phyloP scores from a whole-genome alignment of 2,888 invertebrate species.

The Trissonchulus latispiculum region DNA sequence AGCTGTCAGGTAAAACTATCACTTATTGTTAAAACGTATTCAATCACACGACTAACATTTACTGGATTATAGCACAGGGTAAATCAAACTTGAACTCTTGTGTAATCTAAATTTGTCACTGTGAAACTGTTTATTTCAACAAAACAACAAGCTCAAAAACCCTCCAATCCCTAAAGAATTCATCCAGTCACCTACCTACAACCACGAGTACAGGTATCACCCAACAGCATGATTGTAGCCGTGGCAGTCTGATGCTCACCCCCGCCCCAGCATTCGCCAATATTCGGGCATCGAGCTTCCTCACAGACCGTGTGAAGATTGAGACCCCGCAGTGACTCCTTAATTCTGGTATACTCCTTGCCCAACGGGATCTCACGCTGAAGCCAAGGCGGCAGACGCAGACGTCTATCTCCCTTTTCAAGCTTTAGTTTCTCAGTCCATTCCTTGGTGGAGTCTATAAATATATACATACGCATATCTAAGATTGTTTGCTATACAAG shows the following conservation, averaged over 20 bases:
- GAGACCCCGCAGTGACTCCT: constrained; percentile 68
- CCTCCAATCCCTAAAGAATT: too few relatives aligned
- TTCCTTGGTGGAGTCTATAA: too few relatives aligned
- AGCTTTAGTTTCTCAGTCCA: constrained; percentile 20
- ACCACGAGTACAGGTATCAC: constrained; percentile 96
- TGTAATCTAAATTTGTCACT: too few relatives aligned
- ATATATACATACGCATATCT: too few relatives aligned
- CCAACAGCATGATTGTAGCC: constrained; percentile 97
- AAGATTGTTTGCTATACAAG: too few relatives aligned
- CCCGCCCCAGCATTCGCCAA: constrained; percentile 97
- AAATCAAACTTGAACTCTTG: too few relatives aligned
- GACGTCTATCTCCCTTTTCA: constrained; percentile 27
- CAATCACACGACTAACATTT: too few relatives aligned
- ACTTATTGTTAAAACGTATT: too few relatives aligned
- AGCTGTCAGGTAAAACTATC: too few relatives aligned
- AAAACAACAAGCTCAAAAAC: too few relatives aligned
- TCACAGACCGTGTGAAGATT: constrained; percentile 89
- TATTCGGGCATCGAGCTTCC: constrained; percentile 93
- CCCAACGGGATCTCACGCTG: constrained; percentile 86
- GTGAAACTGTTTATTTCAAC: too few relatives aligned
- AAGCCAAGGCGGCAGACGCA: constrained; percentile 85
- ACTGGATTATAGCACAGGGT: too few relatives aligned
- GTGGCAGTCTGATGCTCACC: constrained; percentile 90
- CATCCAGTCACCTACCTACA: constrained; percentile 54
- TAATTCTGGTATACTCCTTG: constrained; percentile 67